Percentiles rank a stretch among this genome's conserved stretches.
Conservation (phyloP, 2,888 invertebrate species). For the Lathronympha strigana region DNA sequence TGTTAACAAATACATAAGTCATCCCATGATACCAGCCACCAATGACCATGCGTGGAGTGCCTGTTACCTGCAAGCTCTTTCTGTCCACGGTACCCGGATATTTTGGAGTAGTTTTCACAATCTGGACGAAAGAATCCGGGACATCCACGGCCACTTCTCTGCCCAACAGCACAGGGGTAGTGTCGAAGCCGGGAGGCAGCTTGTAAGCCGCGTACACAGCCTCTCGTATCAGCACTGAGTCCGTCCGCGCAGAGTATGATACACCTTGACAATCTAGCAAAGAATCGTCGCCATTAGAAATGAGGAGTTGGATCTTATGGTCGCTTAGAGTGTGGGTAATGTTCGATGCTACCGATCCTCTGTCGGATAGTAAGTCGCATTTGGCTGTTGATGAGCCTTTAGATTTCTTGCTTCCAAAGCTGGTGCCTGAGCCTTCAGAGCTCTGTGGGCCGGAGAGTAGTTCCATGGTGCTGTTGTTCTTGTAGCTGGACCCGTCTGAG, state of each 20-base stretch:
- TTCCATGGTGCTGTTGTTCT: slow-evolving; percentile 73
- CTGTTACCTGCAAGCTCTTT: slow-evolving; percentile 81
- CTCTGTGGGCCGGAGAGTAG: slow-evolving; percentile 75
- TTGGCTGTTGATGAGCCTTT: slow-evolving; percentile 76
- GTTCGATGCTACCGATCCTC: slow-evolving; percentile 69
- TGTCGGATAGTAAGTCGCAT: slow-evolving; percentile 69
- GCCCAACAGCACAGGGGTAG: slow-evolving; percentile 78
- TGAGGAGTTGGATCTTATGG: slow-evolving; percentile 76
- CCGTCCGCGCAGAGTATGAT: slow-evolving; percentile 78
- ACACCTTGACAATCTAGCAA: slow-evolving; percentile 76
- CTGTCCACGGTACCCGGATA: slow-evolving; percentile 85
- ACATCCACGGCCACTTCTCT: slow-evolving; percentile 93
- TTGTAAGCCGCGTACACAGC: slow-evolving; percentile 79
- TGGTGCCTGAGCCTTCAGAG: slow-evolving; percentile 71
- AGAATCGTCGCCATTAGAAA: slow-evolving; percentile 77
- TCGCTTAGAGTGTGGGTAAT: slow-evolving; percentile 68
- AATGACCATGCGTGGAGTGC: slow-evolving; percentile 61
- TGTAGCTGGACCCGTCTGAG: slow-evolving; percentile 74
- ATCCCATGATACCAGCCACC: slow-evolving; percentile 46
- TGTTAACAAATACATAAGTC: slow-evolving; percentile 16
- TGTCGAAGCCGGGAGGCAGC: slow-evolving; percentile 76
- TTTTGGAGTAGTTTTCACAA: slow-evolving; percentile 89
- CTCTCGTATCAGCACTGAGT: slow-evolving; percentile 78
- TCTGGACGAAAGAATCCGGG: slow-evolving; percentile 93
- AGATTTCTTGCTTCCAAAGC: slow-evolving; percentile 76